A percentile compares a stretch with the other conserved stretches of the same genome.
phyloP scores from a whole-genome alignment of 2,113 vertebrate species.

The Maccullochella peelii region DNA sequence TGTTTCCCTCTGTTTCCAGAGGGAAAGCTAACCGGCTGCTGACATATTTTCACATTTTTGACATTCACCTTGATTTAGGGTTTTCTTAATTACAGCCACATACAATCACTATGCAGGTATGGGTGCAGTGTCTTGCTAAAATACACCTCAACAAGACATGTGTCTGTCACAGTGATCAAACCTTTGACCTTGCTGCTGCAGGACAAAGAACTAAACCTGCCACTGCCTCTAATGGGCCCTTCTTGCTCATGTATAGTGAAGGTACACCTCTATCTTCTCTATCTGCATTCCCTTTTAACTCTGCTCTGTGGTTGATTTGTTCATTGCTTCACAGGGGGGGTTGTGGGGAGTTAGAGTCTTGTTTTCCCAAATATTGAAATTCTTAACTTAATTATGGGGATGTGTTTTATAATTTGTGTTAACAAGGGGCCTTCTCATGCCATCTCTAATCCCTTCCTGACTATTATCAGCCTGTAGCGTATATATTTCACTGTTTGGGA shows the following conservation, averaged over 20 bases:
- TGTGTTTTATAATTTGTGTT: constrained; percentile 69
- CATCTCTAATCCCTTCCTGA: constrained; percentile 65
- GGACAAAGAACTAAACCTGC: constrained; percentile 2
- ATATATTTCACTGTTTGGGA: constrained; percentile 46
- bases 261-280: constrained; percentile 22
- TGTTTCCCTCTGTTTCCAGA: neutral
- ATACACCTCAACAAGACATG: neutral
- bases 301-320: constrained; percentile 24
- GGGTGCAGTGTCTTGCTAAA: neutral
- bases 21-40: neutral
- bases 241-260: constrained; percentile 8
- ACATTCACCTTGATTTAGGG: neutral
- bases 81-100: neutral
- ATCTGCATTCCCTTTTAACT: constrained; percentile 8
- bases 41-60: neutral
- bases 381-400: constrained; percentile 73
- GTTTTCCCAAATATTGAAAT: constrained; percentile 70
- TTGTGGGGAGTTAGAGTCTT: constrained; percentile 40
- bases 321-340: constrained; percentile 25
- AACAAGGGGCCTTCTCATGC: constrained; percentile 68
- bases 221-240: neutral
- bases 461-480: constrained; percentile 51
- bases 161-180: constrained; percentile 22
- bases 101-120: neutral
- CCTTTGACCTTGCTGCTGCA: constrained; percentile 25